These are phyloP conservation scores for Hippocampus barbouri DNA, from an alignment of 2,113 vertebrate genomes.

Conservation along the genomic window DNA sequence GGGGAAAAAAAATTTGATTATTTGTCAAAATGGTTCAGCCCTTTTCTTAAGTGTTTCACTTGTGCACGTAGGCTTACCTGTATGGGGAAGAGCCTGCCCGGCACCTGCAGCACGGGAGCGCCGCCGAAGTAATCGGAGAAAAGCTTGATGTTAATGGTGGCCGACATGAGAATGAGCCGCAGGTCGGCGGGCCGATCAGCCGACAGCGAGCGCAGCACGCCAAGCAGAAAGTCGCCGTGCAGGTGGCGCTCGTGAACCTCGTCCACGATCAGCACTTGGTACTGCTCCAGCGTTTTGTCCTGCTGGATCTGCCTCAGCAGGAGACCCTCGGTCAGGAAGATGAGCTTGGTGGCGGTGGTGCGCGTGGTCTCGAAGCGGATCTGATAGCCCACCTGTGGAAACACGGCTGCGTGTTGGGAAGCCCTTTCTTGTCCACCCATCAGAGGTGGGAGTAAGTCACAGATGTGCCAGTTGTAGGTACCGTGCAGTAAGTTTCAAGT, in stretches of 20 bases:
- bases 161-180: conserved; percentile 89
- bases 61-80: conserved; percentile 64
- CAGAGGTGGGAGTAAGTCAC: too few species aligned
- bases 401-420: too few species aligned
- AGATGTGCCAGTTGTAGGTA: too few species aligned
- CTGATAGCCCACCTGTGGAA: conserved; percentile 84
- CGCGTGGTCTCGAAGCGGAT: conserved; percentile 87
- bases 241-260: conserved; percentile 92
- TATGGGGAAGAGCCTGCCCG: conserved; percentile 86
- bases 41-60: too few species aligned
- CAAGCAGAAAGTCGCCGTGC: conserved; percentile 86
- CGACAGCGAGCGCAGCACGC: conserved; percentile 77
- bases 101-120: conserved; percentile 87
- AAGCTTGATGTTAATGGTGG: conserved; percentile 89
- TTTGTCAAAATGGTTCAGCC: too few species aligned
- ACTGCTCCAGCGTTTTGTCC: conserved; percentile 70
- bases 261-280: conserved; percentile 80
- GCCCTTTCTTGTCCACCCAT: too few species aligned
- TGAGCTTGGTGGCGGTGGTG: conserved; percentile 74
- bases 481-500: too few species aligned
- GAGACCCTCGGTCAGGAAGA: conserved; percentile 89
- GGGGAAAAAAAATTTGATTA: too few species aligned
- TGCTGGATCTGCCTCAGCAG: conserved; percentile 86
- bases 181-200: conserved; percentile 67
- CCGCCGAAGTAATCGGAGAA: conserved; percentile 80